Base-by-base conservation (phyloP, 2,888 invertebrate species). In the Gastrophysa polygoni region DNA sequence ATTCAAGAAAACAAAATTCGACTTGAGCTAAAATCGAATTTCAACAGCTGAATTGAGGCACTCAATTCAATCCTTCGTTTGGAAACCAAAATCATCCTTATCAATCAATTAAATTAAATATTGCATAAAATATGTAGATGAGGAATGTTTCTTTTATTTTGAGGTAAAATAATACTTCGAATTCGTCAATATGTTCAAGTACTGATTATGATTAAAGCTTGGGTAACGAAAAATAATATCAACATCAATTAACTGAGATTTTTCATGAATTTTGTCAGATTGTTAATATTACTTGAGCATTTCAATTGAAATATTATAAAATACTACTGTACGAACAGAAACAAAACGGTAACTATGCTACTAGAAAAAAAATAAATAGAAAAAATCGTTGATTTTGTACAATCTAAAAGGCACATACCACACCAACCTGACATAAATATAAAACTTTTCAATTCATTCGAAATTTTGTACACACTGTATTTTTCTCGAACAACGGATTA, bases 361-460 rank as follows among this genome's bases (percentile, higher is more conserved):
- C 54, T 63, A 50, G 20, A 48, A 50, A 46, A 44, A 63, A 59
- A 48, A 52, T 46, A 34, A 48, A 56, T 43, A 64, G 54, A 66
- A 68, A 66, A 66, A 64, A 69, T 73, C 73, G 71, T 72, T 73
- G 71, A 71, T 71, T 62, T 76, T 76, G 75, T 76, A 77, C 76
- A 73, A 72, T 76, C 70, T 72, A 75, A 77, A 77, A 68, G 77
- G 76, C 77, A 77, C 77, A 75, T 73, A 75, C 74, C 71, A 72
- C 67, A 73, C 65, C 70, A 68, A 73, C 71, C 68, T 71, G 72
- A 72, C 68, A 70, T 61, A 71, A 66, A 70, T 68, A n/a, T n/a
- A 71, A 71, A 68, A 70, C 69, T 69, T 69, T 56, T 63, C 67
- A 73, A 70, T 38, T 38, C 38, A 38, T 38, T 38, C 38, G 38